These are phyloP conservation scores for Liasis olivaceus DNA, from an alignment of 2,797 vertebrate genomes.

Conservation along the genomic window DNA sequence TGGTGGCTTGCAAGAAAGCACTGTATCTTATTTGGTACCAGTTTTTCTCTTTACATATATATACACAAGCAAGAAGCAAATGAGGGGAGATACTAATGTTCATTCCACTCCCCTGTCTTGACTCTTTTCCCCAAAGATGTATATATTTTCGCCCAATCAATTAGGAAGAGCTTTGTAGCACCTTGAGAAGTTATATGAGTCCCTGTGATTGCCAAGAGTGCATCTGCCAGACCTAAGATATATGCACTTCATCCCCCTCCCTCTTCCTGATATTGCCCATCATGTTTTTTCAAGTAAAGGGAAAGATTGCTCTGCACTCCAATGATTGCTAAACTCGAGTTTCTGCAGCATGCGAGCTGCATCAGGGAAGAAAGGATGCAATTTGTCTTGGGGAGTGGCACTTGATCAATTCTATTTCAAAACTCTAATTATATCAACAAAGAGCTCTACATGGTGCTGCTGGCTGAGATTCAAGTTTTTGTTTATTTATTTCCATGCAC, in stretches of 20 bases:
- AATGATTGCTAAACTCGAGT: constrained; percentile 27
- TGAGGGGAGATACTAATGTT: background rate
- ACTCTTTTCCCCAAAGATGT: background rate
- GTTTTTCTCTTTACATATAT: background rate
- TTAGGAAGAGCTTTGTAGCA: background rate
- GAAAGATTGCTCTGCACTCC: constrained; percentile 23
- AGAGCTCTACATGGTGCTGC: constrained; percentile 40
- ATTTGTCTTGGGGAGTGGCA: constrained; percentile 55
- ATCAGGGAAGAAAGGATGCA: constrained; percentile 20
- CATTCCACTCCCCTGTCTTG: fast-evolving
- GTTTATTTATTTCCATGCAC: constrained; percentile 28
- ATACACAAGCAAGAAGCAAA: background rate
- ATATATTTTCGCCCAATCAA: background rate
- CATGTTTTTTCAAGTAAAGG: constrained; percentile 28
- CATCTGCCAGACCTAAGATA: constrained; percentile 21
- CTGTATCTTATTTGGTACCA: background rate
- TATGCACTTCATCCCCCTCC: background rate
- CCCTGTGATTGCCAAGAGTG: background rate
- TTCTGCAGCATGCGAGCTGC: background rate
- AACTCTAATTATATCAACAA: constrained; percentile 53
- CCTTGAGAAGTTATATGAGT: background rate
- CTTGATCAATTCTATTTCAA: constrained; percentile 57
- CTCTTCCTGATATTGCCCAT: background rate
- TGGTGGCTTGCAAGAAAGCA: background rate
- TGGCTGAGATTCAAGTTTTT: constrained; percentile 32